Evolutionary conservation across 2,888 invertebrate genomes (phyloP).

Genomic region (Xestobium rufovillosum): DNA sequence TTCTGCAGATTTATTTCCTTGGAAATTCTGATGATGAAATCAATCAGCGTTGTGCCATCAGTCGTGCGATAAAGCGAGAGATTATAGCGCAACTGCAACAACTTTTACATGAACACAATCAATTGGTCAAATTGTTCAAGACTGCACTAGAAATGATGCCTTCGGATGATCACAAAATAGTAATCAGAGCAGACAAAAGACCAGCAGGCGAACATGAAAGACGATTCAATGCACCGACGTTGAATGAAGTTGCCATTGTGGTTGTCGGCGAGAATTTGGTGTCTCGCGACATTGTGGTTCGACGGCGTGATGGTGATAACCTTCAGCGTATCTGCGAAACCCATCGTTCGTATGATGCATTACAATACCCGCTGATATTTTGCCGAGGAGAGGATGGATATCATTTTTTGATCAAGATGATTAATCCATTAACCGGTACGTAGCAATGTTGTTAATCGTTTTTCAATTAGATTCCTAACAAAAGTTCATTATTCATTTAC

Average conservation of each 20-base stretch:
- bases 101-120: conserved; percentile 27
- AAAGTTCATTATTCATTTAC: too few relatives aligned
- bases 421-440: conserved; percentile 17
- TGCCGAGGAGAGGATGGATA: conserved; percentile 21
- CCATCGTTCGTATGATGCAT: conserved; percentile 18
- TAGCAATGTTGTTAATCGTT: too few relatives aligned
- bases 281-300: conserved; percentile 30
- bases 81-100: conserved; percentile 22
- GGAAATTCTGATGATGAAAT: conserved; percentile 22
- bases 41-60: conserved; percentile 18
- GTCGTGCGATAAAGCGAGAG: conserved; percentile 7
- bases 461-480: conserved; percentile 31
- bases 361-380: too few relatives aligned
- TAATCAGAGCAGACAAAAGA: conserved; percentile 31
- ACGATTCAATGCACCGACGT: conserved; percentile 34
- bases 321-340: conserved; percentile 26
- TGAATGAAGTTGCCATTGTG: conserved; percentile 33
- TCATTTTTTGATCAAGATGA: conserved; percentile 13
- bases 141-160: conserved; percentile 28
- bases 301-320: conserved; percentile 18
- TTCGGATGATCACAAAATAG: conserved; percentile 29
- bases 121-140: conserved; percentile 28
- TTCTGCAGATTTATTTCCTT: conserved; percentile 27
- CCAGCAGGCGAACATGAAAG: too few relatives aligned
- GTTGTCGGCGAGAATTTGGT: conserved; percentile 30